These are phyloP conservation scores for Beris chalybata DNA, from an alignment of 2,888 invertebrate species.

Conservation along the genomic window DNA sequence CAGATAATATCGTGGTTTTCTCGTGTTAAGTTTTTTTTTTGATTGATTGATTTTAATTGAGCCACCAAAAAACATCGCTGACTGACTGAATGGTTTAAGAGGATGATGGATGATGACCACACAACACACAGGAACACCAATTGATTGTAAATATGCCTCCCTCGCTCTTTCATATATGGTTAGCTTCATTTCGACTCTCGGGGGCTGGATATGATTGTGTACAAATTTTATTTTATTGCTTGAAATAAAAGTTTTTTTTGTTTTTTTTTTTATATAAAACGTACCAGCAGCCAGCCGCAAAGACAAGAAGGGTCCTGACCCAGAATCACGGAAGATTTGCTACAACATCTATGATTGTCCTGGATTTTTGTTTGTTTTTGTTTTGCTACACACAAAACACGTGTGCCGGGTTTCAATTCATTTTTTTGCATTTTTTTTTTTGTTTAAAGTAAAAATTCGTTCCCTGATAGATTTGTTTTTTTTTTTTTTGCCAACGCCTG, in stretches of 20 bases:
- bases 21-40: background rate
- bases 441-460: background rate
- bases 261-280: no score
- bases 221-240: no score
- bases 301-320: slow-evolving; percentile 30
- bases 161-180: no score
- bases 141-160: slow-evolving; percentile 1
- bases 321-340: slow-evolving; percentile 28
- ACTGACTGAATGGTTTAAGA: slow-evolving; percentile 37
- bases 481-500: slow-evolving; percentile 5
- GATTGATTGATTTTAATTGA: slow-evolving; percentile 2
- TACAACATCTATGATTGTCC: background rate
- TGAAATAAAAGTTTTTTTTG: no score
- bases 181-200: no score
- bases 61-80: slow-evolving; percentile 38
- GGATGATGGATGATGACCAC: slow-evolving; percentile 16
- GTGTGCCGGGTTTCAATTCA: background rate
- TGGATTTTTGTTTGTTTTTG: background rate
- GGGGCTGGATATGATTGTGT: no score
- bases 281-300: slow-evolving; percentile 11
- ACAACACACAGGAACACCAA: slow-evolving; percentile 15
- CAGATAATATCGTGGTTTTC: slow-evolving; percentile 5
- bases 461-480: background rate
- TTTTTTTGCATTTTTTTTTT: no score
- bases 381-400: background rate